Base-by-base conservation (phyloP, 2,113 vertebrate genomes). In the Parus major region DNA sequence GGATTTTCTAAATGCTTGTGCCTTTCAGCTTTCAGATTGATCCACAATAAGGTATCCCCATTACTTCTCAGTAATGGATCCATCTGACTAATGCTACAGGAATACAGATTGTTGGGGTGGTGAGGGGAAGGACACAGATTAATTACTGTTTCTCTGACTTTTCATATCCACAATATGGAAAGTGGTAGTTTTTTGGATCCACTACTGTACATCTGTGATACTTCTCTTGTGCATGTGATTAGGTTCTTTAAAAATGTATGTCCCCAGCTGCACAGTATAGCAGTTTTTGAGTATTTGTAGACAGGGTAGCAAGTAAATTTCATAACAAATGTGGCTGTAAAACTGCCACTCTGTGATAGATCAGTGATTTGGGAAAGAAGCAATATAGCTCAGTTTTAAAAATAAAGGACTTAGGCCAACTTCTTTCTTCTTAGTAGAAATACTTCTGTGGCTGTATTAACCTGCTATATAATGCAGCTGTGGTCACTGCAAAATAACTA, bases 21-120 rank as follows among this genome's bases (percentile, higher is more conserved):
- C 64, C 65, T 86, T 96, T 91, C 94, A 90, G 66, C 82, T 97
- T 97, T 94, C 69, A 29, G 42, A 84, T 68, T 94, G 95, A 76
- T 93, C 97, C 96, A 83, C 53, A 66, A 70, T 88, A 76, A 96
- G 92, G 94, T 53, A 91, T 88, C 96, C 93, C 24, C 96, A 95
- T 95, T 70, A 76, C 96, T 64, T 66, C 63, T 83, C 94, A 98
- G 97, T 95, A 98, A 96, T 97, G 97, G 97, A 97, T 95, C 95
- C 97, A 94, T 93, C 36, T 84, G 27, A 31, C 53, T 86, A 72
- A 82, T 59, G 46, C 39, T 75, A 76, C 50, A 81, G 66, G 53
- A 83, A 75, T 20, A 65, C 3, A 82, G 46, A 41, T 9, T 73
- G 55, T 19, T 64, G 55, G 49, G 24, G 28, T 19, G 12, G n/a